Percentiles rank a stretch among this genome's conserved stretches.
Conservation (phyloP, 1,140 invertebrate species). For the Mesaphorura yosii region DNA sequence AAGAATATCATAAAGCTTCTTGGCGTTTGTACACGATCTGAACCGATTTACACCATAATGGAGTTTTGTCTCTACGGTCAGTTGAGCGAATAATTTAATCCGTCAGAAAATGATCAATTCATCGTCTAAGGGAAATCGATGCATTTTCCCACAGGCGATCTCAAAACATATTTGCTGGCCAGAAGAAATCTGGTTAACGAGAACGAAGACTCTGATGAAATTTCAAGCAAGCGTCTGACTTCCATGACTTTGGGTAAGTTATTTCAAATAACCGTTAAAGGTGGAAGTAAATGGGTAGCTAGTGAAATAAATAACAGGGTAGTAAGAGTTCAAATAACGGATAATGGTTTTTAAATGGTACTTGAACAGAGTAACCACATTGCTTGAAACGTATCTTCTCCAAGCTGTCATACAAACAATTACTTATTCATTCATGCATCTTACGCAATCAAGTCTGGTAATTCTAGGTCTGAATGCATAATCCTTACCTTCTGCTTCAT, state of each 20-base stretch:
- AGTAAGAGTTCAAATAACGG: too few species aligned
- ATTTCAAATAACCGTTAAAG: too few species aligned
- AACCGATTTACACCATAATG: constrained; percentile 81
- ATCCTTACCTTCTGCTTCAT: too few species aligned
- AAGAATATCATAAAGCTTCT: constrained; percentile 77
- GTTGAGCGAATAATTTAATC: constrained; percentile 21
- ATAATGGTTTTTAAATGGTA: too few species aligned
- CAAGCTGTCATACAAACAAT: too few species aligned
- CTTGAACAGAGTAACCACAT: too few species aligned
- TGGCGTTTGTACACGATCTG: constrained; percentile 66
- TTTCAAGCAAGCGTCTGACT: constrained; percentile 64
- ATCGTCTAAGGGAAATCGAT: not conserved
- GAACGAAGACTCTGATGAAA: constrained; percentile 55
- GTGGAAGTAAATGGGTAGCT: too few species aligned
- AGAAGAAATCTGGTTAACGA: constrained; percentile 67
- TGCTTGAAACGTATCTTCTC: too few species aligned
- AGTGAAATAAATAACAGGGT: too few species aligned
- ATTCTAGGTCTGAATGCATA: too few species aligned
- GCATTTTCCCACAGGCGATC: constrained; percentile 45
- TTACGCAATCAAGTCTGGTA: too few species aligned
- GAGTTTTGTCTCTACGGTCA: constrained; percentile 85
- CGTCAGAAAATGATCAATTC: not conserved
- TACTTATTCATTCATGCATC: too few species aligned
- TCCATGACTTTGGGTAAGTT: constrained; percentile 73
- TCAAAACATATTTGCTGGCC: constrained; percentile 75